These are phyloP conservation scores for Tromatobia lineatoria DNA, from an alignment of 2,888 invertebrate species.

Conservation along the genomic window DNA sequence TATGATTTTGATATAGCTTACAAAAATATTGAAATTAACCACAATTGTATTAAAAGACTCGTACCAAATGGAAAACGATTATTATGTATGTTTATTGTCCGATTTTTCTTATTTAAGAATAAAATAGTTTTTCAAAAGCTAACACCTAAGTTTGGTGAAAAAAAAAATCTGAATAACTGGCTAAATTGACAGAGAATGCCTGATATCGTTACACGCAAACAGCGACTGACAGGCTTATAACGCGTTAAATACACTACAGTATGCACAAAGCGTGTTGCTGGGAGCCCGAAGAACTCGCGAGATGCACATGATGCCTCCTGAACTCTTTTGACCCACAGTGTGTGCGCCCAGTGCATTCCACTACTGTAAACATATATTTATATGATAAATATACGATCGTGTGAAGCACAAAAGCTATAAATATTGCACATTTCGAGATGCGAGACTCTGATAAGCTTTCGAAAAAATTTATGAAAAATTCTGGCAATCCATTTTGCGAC, in stretches of 20 bases:
- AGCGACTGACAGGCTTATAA: neutral
- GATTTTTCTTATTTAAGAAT: too few species aligned
- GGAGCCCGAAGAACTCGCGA: slow-evolving; percentile 31
- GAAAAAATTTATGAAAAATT: neutral
- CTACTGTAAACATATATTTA: slow-evolving; percentile 1
- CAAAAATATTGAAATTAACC: too few species aligned
- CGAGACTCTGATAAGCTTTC: neutral
- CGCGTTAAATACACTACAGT: neutral
- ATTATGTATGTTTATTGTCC: too few species aligned
- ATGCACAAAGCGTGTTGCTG: slow-evolving; percentile 19
- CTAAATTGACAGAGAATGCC: neutral
- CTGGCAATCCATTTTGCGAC: neutral
- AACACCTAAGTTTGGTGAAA: too few species aligned
- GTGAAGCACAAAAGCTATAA: slow-evolving; percentile 10
- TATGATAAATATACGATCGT: slow-evolving; percentile 5
- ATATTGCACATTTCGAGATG: neutral
- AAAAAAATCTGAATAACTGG: too few species aligned
- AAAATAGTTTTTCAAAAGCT: too few species aligned
- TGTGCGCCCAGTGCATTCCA: neutral
- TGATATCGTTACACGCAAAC: neutral
- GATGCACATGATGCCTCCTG: slow-evolving; percentile 17
- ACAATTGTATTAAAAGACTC: too few species aligned
- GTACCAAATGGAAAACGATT: too few species aligned
- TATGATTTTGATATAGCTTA: too few species aligned
- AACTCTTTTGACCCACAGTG: slow-evolving; percentile 56